phyloP scores from a whole-genome alignment of 2,888 invertebrate genomes.

The Deilephila elpenor region DNA sequence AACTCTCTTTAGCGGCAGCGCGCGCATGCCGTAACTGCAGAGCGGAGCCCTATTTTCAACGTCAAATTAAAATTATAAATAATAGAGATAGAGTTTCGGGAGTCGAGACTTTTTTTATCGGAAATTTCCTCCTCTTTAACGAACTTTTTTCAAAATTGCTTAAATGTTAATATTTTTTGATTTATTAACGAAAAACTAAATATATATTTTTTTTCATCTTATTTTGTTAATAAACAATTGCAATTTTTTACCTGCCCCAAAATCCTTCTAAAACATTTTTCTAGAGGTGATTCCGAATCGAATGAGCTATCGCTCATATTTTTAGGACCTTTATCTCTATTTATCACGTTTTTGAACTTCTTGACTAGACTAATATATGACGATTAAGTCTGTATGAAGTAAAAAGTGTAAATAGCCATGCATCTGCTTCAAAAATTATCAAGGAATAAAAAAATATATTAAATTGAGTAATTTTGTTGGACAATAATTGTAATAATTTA shows the following conservation, averaged over 20 bases:
- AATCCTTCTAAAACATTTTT: background rate
- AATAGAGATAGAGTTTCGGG: background rate
- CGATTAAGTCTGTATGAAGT: too few relatives aligned
- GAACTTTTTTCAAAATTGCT: background rate
- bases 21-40: too few relatives aligned
- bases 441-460: background rate
- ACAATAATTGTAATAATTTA: background rate
- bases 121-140: background rate
- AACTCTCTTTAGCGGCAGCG: too few relatives aligned
- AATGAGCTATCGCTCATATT: too few relatives aligned
- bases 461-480: background rate
- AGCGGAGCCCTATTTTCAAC: background rate
- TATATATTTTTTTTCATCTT: background rate
- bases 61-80: background rate
- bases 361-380: background rate
- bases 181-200: slow-evolving; percentile 10
- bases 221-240: background rate
- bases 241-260: background rate
- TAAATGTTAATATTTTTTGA: slow-evolving; percentile 21
- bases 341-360: too few relatives aligned
- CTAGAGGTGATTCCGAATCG: too few relatives aligned
- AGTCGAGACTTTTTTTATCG: background rate
- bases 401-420: slow-evolving; percentile 55
- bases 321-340: too few relatives aligned
- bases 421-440: slow-evolving; percentile 58